Percentiles rank a stretch among this genome's conserved stretches.
Conservation (phyloP, 1,140 invertebrate genomes). For the Agraylea sexmaculata region DNA sequence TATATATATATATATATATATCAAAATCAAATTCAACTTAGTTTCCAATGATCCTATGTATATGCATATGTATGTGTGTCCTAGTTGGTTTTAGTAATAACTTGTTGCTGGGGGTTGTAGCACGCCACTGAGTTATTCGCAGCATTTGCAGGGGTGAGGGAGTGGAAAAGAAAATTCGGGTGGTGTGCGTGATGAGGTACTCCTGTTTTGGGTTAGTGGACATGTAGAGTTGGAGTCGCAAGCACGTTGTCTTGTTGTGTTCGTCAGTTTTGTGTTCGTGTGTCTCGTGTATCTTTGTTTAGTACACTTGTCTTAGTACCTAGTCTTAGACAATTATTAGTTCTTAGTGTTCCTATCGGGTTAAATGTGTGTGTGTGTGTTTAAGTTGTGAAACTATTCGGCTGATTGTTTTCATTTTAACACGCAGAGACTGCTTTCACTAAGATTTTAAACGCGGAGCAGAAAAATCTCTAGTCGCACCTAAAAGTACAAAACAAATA, state of each 20-base stretch:
- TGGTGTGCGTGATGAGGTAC: constrained; percentile 19
- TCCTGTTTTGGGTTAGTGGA: constrained; percentile 39
- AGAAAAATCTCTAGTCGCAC: background rate
- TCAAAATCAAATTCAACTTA: no score
- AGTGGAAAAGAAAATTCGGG: constrained; percentile 23
- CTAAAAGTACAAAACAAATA: no score
- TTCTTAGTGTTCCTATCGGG: constrained; percentile 10
- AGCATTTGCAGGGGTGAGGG: constrained; percentile 18
- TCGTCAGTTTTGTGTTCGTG: constrained; percentile 37
- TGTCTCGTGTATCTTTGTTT: constrained; percentile 36
- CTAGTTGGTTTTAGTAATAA: no score
- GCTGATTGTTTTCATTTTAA: constrained; percentile 3
- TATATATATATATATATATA: no score
- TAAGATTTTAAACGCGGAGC: background rate
- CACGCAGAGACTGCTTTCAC: background rate
- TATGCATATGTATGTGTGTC: no score
- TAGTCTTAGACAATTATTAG: no score
- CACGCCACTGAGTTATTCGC: constrained; percentile 16
- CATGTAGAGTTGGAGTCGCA: constrained; percentile 42
- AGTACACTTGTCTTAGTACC: constrained; percentile 36
- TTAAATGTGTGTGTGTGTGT: constrained; percentile 13
- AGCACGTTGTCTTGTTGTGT: constrained; percentile 43
- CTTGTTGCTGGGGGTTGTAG: no score
- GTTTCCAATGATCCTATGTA: no score
- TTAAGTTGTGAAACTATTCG: background rate